A percentile compares a stretch with the other conserved stretches of the same genome.
Evolutionary conservation across 2,888 invertebrate species (phyloP).

Genomic region (Congeria kusceri): DNA sequence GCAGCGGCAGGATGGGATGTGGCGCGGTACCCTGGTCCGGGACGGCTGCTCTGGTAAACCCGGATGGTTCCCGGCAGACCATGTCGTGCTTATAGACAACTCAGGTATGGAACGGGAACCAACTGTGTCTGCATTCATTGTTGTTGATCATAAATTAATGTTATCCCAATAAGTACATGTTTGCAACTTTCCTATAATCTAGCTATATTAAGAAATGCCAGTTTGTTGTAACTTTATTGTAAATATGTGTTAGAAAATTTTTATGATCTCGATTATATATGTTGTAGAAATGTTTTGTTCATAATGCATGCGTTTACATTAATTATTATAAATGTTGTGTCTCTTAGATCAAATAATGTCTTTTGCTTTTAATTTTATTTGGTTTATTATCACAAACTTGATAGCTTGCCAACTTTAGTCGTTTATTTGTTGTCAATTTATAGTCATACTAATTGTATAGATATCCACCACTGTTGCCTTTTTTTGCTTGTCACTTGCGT

Average conservation of each 20-base stretch:
- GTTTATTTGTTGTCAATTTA: not conserved
- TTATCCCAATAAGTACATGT: too few species aligned
- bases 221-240: too few species aligned
- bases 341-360: not conserved
- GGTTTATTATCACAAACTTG: not conserved
- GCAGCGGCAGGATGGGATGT: conserved; percentile 83
- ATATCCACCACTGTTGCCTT: conserved; percentile 14
- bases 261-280: too few species aligned
- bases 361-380: conserved; percentile 1
- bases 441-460: conserved; percentile 7
- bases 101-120: conserved; percentile 66
- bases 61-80: conserved; percentile 85
- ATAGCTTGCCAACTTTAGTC: too few species aligned
- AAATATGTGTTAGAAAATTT: too few species aligned
- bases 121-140: too few species aligned
- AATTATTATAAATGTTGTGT: not conserved
- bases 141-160: too few species aligned
- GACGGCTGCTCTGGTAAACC: conserved; percentile 84
- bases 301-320: too few species aligned
- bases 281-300: too few species aligned
- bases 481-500: conserved; percentile 11
- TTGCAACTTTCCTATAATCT: too few species aligned
- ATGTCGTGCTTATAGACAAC: conserved; percentile 81
- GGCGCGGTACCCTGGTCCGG: conserved; percentile 84
- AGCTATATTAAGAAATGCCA: too few species aligned